Evolutionary conservation across 2,113 vertebrate species (phyloP).

Genomic region (Vidua chalybeata): DNA sequence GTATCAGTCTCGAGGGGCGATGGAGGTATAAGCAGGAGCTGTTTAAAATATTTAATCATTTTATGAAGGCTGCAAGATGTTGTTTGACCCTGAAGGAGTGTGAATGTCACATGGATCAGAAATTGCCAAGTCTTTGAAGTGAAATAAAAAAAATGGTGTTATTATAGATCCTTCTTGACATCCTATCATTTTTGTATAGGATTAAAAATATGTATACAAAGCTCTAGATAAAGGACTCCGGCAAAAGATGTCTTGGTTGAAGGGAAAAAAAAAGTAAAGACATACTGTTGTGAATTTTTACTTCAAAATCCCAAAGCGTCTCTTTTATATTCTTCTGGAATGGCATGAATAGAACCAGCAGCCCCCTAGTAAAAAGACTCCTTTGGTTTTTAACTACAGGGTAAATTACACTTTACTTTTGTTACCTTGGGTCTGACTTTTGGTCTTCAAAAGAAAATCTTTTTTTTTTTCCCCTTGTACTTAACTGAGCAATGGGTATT

Average conservation of each 20-base stretch:
- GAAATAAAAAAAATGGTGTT: conserved; percentile 88
- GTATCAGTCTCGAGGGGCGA: conserved; percentile 94
- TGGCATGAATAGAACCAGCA: conserved; percentile 66
- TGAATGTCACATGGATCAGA: conserved; percentile 98
- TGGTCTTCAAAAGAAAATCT: conserved; percentile 50
- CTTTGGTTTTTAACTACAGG: conserved; percentile 68
- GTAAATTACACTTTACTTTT: conserved; percentile 50
- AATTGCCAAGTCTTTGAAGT: conserved; percentile 97
- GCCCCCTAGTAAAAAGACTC: conserved; percentile 57
- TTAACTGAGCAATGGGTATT: neutral
- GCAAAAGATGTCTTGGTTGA: conserved; percentile 76
- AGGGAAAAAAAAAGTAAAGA: conserved; percentile 70
- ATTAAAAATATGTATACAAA: conserved; percentile 88
- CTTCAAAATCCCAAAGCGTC: conserved; percentile 70
- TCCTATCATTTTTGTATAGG: conserved; percentile 86
- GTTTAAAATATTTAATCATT: conserved; percentile 99
- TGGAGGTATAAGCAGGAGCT: conserved; percentile 94
- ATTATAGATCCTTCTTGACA: conserved; percentile 87
- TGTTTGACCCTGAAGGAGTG: conserved; percentile 99
- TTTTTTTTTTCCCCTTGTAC: neutral
- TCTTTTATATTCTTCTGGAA: conserved; percentile 73
- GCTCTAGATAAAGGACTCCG: conserved; percentile 78
- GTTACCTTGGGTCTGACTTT: conserved; percentile 45
- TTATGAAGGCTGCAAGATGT: conserved; percentile 97
- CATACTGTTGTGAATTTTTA: conserved; percentile 70